These are phyloP conservation scores for Myripristis jacobus DNA, from an alignment of 2,797 vertebrate species.

Conservation along the genomic window DNA sequence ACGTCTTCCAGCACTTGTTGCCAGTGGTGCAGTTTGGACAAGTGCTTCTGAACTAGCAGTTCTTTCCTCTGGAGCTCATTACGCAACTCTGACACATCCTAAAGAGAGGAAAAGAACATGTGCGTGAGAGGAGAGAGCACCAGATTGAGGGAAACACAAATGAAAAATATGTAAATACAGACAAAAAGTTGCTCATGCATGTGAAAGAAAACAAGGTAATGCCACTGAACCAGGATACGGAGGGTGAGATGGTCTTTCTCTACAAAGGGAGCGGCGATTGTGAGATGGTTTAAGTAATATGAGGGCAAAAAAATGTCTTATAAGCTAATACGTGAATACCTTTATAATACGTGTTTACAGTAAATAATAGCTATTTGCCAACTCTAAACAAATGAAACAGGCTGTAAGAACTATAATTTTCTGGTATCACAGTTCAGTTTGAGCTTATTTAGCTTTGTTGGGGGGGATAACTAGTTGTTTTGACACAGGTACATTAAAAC, in stretches of 20 bases:
- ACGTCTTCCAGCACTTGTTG: constrained; percentile 96
- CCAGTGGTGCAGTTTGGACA: constrained; percentile 94
- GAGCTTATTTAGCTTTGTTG: no score
- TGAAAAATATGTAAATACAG: constrained; percentile 19
- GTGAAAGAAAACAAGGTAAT: neutral
- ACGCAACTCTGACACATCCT: constrained; percentile 96
- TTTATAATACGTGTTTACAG: no score
- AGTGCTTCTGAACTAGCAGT: constrained; percentile 93
- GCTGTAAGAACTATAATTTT: neutral
- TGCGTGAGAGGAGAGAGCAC: constrained; percentile 13
- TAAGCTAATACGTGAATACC: no score
- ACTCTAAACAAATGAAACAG: neutral
- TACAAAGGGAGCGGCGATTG: no score
- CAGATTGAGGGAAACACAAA: constrained; percentile 20
- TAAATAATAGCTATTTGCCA: no score
- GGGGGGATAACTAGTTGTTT: neutral
- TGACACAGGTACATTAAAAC: neutral
- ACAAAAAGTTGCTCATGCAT: neutral
- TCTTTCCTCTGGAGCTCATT: constrained; percentile 97
- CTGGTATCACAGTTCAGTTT: neutral
- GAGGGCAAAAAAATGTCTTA: no score
- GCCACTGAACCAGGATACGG: neutral
- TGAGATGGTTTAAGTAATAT: no score
- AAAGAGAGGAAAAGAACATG: constrained; percentile 19
- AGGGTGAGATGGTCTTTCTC: no score